Evolutionary conservation across 2,797 vertebrate genomes (phyloP), one percentile per base, ranked within the genome.

Genomic region (Sebastes diaconus): DNA sequence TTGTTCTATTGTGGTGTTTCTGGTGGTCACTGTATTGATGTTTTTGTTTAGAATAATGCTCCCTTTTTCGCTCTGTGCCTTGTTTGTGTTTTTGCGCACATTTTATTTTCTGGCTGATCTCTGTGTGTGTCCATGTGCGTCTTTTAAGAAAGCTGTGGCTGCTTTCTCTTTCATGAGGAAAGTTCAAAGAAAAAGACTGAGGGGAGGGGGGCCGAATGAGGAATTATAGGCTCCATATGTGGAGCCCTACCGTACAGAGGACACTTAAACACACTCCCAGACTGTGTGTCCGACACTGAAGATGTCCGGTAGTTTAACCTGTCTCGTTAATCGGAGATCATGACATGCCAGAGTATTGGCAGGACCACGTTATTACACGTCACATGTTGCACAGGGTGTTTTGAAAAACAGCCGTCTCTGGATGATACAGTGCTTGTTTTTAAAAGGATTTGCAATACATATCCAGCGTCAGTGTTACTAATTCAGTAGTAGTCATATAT

Each of bases 151-250:
- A 79, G 74, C 85, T 81, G 84, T 52, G 90, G 90, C 85, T 87
- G 83, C 81, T 88, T 92, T 90, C 86, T 87, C 90, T 92, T 89
- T 92, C 88, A 92, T 90, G 90, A 89, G 85, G 72, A 84, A 84
- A 91, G 85, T 92, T 93, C 25, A 93, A 93, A 93, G 88, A 69
- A 83, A 75, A 74, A 59, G 65, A 39, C 32, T 1, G 42, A 64
- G 20, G 54, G 75, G 67, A 52, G 79, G 71, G 52, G 58, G 52
- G 61, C 55, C 59, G 72, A 61, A 82, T 79, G 1, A 22, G 73
- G 75, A 77, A 68, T 92, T 87, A 92, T 88, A 74, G 88, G 84
- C 79, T 81, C 90, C 82, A 90, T 89, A 84, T 93, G 93, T 90
- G 84, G 73, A 91, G 24, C 46, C 22, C 67, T 59, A 16, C 68